These are phyloP conservation scores for Meteorus sp. DNA, from an alignment of 1,140 invertebrate species.

Conservation along the genomic window DNA sequence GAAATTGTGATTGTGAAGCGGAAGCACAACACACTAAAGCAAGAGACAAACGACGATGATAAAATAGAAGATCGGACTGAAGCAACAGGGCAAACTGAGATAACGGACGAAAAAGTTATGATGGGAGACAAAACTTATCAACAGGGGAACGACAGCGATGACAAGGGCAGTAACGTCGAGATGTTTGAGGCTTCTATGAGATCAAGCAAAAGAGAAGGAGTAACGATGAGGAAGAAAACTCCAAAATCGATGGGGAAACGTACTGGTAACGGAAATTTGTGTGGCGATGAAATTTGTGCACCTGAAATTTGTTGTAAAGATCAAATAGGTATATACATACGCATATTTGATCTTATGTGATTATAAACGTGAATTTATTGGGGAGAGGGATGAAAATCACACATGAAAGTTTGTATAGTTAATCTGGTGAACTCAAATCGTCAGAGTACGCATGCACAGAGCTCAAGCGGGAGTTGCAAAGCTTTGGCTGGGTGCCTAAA, in stretches of 20 bases:
- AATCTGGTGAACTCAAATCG: background rate
- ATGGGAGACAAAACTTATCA: background rate
- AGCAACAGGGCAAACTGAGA: background rate
- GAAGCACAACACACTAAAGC: conserved; percentile 1
- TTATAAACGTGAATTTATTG: background rate
- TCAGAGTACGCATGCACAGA: background rate
- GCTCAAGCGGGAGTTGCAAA: background rate
- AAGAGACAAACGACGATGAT: conserved; percentile 11
- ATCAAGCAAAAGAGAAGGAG: background rate
- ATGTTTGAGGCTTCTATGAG: too few relatives aligned
- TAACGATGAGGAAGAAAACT: background rate
- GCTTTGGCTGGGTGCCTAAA: conserved; percentile 21
- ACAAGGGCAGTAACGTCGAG: too few relatives aligned
- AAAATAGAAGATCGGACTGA: background rate
- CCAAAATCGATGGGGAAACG: background rate
- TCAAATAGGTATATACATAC: conserved; percentile 9
- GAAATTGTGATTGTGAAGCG: conserved; percentile 26
- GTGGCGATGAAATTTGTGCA: conserved; percentile 22
- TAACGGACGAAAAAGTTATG: conserved; percentile 2
- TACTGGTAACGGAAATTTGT: conserved; percentile 10
- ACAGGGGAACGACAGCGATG: background rate
- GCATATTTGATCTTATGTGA: background rate
- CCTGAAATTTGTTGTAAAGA: conserved; percentile 21
- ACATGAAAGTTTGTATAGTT: too few relatives aligned
- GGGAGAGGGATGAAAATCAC: too few relatives aligned